Base-by-base conservation (phyloP, 2,888 invertebrate genomes). In the Drosophila anceps region DNA sequence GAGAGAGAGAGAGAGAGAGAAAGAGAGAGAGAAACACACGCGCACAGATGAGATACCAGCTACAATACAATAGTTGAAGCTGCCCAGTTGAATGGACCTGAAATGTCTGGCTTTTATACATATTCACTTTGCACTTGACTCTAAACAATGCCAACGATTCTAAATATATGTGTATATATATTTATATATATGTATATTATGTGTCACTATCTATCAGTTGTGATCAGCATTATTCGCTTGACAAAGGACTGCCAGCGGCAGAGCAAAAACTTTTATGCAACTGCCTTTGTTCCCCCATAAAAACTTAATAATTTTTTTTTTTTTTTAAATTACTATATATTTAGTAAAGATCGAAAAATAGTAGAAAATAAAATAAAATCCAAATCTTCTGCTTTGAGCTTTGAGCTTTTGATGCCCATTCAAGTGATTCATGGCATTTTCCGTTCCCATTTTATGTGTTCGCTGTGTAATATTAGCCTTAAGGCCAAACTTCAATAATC, bases 61-160 rank as follows among this genome's bases (percentile, higher is more conserved):
- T n/a, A n/a, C n/a, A 4, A 39, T 5, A 53, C 20, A 37, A 35
- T n/a, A 35, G 48, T 4, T 27, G 27, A 15, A 27, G 35, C 27
- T 39, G 20, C 12, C 53, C 37, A 39, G 54, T 18, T 53, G 37
- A 60, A 53, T 18, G 55, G 55, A 61, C 31, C 39, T 39, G 46
- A 43, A 24, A 41, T 29, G 33, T 59, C 69, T 46, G 39, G 37
- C 31, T 46, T 29, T 51, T 13, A 48, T n/a, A 29, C 18, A 5
- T 8, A n/a, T 48, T 24, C 27, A n/a, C 18, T 69, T 50, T 73
- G 73, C 73, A 73, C 67, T 73, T 73, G 72, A 73, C 73, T 60
- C 67, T 57, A 55, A 72, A 66, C 67, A 73, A 54, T 54, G 53
- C n/a, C 12, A 24, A n/a, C 35, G 15, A 31, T 31, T 50, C 48